phyloP scores from a whole-genome alignment of 2,888 invertebrate species.

The Sepioteuthis lessoniana region DNA sequence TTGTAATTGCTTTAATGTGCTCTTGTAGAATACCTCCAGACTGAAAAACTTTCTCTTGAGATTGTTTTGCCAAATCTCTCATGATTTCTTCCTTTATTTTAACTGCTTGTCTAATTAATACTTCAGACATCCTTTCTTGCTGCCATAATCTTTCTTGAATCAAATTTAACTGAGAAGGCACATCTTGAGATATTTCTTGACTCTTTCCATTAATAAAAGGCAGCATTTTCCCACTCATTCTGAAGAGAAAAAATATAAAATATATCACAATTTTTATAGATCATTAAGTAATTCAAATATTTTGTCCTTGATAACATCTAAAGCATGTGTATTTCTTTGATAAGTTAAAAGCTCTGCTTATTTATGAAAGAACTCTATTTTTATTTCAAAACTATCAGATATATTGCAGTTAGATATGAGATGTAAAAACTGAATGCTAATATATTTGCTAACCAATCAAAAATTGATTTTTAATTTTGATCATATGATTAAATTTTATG shows the following conservation, averaged over 20 bases:
- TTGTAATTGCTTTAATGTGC: slow-evolving; percentile 74
- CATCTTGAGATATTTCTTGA: not conserved
- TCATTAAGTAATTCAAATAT: not conserved
- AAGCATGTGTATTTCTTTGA: not conserved
- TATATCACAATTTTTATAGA: not conserved
- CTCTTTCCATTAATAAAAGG: slow-evolving; percentile 34
- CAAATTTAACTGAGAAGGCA: slow-evolving; percentile 43
- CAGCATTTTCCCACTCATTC: slow-evolving; percentile 45
- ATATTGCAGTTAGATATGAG: too few species aligned
- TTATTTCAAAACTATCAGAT: not conserved
- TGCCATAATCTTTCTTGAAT: slow-evolving; percentile 69
- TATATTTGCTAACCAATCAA: not conserved
- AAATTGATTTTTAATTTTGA: not conserved
- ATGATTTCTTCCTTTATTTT: slow-evolving; percentile 74
- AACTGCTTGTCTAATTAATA: slow-evolving; percentile 70
- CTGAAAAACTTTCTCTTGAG: slow-evolving; percentile 74
- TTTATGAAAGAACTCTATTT: not conserved
- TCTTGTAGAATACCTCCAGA: slow-evolving; percentile 72
- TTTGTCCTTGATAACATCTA: not conserved
- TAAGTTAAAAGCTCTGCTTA: not conserved
- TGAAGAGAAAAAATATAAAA: not conserved
- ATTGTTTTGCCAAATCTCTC: slow-evolving; percentile 73
- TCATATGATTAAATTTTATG: not conserved
- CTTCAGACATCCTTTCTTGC: slow-evolving; percentile 71
- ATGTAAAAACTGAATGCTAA: not conserved